Evolutionary conservation across 1,140 invertebrate genomes (phyloP), one percentile per base, ranked within the genome.

Genomic region (Leguminivora glycinivorella): DNA sequence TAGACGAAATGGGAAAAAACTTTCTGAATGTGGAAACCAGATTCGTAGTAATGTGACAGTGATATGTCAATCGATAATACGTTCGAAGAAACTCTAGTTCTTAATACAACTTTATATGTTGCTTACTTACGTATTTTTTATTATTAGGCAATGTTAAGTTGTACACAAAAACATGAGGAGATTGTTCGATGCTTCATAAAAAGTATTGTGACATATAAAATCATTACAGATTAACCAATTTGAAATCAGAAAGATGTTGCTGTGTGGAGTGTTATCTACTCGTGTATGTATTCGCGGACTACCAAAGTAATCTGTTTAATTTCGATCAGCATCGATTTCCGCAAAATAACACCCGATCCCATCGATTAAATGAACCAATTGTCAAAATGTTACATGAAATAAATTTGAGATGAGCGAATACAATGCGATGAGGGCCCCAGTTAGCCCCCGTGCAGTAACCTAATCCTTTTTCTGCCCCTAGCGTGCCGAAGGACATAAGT

Each of bases 351-450:
- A n/a, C n/a, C n/a, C n/a, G n/a, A n/a, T n/a, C n/a, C n/a, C n/a
- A n/a, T n/a, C n/a, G n/a, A n/a, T n/a, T n/a, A 31, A 31, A 31
- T 31, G 29, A 31, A 56, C 10, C 56, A 19, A 34, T 63, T 63
- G 58, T 63, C 58, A 63, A 63, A 63, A 34, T 63, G 58, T 63
- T 63, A 63, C 17, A 31, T 31, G 58, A 29, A 63, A 63, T 31
- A 63, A 63, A 63, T 63, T 63, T 5, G 5, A 29, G 26, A 29
- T 63, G 58, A 63, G n/a, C 17, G 29, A 17, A 31, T 34, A 31
- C 31, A 31, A 63, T 63, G 26, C 26, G 26, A 63, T 63, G 58
- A 1, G 14, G 24, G 14, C 58, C 58, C 29, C 26, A 7, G 47
- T 63, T 14, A 17, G 58, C 29, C 22, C 25, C 58, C 58, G 25